Conservation (phyloP, 2,113 vertebrate species). For the Pterocles gutturalis region DNA sequence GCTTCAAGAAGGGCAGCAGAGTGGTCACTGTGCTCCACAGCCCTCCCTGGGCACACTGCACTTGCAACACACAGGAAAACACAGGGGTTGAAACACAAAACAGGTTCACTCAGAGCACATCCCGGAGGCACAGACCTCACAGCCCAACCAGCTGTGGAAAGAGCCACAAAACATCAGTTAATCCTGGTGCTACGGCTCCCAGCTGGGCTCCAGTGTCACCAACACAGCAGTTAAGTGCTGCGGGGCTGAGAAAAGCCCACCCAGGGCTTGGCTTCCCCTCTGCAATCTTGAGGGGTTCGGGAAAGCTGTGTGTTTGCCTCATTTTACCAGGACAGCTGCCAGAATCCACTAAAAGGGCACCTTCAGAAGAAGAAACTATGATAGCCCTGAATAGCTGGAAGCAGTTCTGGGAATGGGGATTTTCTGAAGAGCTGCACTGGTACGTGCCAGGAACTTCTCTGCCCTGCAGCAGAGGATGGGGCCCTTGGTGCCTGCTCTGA, state of each 20-base stretch:
- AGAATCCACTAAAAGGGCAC: background rate
- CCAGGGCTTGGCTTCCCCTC: background rate
- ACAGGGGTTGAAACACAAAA: background rate
- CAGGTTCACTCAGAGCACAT: background rate
- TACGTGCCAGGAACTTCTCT: background rate
- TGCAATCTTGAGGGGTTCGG: background rate
- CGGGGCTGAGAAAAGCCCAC: background rate
- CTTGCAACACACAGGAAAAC: background rate
- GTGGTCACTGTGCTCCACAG: rapidly evolving
- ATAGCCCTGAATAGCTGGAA: background rate
- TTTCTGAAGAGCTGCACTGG: background rate
- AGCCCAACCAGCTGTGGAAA: background rate
- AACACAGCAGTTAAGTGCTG: rapidly evolving
- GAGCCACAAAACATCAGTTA: background rate
- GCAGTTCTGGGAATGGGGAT: background rate
- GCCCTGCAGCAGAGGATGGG: rapidly evolving
- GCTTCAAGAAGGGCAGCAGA: background rate
- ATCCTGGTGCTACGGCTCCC: background rate
- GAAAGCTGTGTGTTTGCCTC: background rate
- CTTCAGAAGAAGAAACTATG: background rate
- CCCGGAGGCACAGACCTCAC: background rate
- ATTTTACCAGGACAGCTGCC: background rate
- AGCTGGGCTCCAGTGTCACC: background rate
- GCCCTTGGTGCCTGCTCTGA: background rate
- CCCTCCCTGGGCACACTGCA: rapidly evolving